These are phyloP conservation scores for Alsophila aescularia DNA, from an alignment of 2,888 invertebrate genomes.

Conservation along the genomic window DNA sequence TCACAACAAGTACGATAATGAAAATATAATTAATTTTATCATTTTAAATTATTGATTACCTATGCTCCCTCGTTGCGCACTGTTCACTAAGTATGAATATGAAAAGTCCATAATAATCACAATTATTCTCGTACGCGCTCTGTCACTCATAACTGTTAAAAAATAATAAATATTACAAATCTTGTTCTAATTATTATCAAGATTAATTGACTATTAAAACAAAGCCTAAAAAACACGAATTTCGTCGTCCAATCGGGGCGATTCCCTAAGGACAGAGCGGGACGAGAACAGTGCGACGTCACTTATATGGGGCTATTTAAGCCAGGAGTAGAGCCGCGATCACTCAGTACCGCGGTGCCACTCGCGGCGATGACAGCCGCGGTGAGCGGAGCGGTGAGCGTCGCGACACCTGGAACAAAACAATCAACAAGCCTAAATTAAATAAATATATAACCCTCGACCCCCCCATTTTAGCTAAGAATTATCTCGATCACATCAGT, in stretches of 20 bases:
- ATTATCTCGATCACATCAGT: no score
- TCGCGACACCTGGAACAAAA: conserved; percentile 50
- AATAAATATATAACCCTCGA: no score
- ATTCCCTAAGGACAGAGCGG: conserved; percentile 40
- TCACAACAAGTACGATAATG: conserved; percentile 78
- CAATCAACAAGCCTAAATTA: neutral
- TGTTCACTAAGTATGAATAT: conserved; percentile 17
- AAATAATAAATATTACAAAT: conserved; percentile 12
- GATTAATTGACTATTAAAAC: conserved; percentile 36
- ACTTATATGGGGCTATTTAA: conserved; percentile 37
- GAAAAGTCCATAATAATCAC: conserved; percentile 28
- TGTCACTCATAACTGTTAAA: conserved; percentile 13
- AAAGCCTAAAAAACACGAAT: conserved; percentile 3
- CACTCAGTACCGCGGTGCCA: conserved; percentile 78
- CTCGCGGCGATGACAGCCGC: conserved; percentile 73
- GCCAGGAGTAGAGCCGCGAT: conserved; percentile 46
- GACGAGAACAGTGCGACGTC: conserved; percentile 40
- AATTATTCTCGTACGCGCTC: conserved; percentile 22
- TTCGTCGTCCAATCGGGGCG: conserved; percentile 4
- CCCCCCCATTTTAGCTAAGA: no score
- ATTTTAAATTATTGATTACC: conserved; percentile 46
- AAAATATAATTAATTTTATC: conserved; percentile 66
- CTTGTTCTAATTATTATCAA: conserved; percentile 20
- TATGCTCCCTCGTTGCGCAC: conserved; percentile 56
- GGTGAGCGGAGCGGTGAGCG: conserved; percentile 76